Conservation (phyloP, 37 sponge, comb jelly and placozoan genomes). For the Hexactinellida sp. region DNA sequence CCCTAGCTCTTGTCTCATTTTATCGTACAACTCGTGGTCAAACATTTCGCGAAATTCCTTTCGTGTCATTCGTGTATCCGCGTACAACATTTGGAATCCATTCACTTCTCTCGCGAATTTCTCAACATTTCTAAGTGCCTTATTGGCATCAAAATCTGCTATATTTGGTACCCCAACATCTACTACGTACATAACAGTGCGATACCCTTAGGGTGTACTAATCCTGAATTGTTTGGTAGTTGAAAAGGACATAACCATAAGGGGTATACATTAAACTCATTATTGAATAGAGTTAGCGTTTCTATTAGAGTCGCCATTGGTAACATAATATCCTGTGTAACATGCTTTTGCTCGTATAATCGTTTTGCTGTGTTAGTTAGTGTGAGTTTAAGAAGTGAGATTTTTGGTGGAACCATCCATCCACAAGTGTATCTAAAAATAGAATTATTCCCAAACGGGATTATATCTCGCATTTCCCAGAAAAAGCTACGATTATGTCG, state of each 20-base stretch:
- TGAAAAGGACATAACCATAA: slow-evolving; percentile 21
- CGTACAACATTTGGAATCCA: slow-evolving; percentile 29
- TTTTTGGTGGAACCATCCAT: slow-evolving; percentile 20
- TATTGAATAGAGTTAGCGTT: background rate
- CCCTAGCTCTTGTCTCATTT: background rate
- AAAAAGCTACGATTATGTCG: slow-evolving; percentile 1
- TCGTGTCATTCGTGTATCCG: slow-evolving; percentile 20
- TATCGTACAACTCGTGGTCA: slow-evolving; percentile 25
- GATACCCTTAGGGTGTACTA: background rate
- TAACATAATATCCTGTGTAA: background rate
- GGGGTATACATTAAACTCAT: slow-evolving; percentile 17
- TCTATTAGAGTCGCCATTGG: background rate
- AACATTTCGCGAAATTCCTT: slow-evolving; percentile 25
- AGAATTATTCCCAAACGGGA: slow-evolving; percentile 6
- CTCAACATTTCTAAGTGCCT: slow-evolving; percentile 15
- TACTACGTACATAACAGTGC: slow-evolving; percentile 19
- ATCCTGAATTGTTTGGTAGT: slow-evolving; percentile 8
- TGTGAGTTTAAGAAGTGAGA: slow-evolving; percentile 11
- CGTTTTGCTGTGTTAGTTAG: slow-evolving; percentile 1
- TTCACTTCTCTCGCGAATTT: background rate
- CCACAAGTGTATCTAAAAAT: slow-evolving; percentile 18
- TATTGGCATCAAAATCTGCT: background rate
- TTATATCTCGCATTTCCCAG: slow-evolving; percentile 21
- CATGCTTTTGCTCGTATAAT: slow-evolving; percentile 3
- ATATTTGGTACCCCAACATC: slow-evolving; percentile 23